Percentiles rank a stretch among this genome's conserved stretches.
Evolutionary conservation across 2,888 invertebrate genomes (phyloP).

Genomic region (Himalopsyche anomala): DNA sequence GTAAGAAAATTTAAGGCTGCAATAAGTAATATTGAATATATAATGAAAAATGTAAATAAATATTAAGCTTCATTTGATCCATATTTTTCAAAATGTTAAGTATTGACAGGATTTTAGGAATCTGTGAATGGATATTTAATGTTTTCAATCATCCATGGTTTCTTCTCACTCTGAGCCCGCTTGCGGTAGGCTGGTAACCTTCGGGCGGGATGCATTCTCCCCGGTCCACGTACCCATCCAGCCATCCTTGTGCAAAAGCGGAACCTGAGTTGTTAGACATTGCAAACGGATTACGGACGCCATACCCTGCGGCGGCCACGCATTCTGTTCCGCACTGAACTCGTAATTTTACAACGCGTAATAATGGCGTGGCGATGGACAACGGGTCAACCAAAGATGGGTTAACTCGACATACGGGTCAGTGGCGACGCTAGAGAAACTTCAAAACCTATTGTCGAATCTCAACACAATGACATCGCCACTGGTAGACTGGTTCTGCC

Average conservation of each 20-base stretch:
- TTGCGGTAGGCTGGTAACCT: constrained; percentile 12
- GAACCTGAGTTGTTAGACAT: constrained; percentile 3
- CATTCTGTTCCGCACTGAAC: constrained; percentile 26
- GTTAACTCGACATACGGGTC: constrained; percentile 1
- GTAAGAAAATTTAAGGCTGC: too few species aligned
- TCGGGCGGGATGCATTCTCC: constrained; percentile 7
- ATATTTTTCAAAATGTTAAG: too few species aligned
- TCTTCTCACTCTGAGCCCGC: constrained; percentile 7
- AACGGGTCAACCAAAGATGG: constrained; percentile 25
- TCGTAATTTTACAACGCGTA: constrained; percentile 24
- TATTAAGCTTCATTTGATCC: too few species aligned
- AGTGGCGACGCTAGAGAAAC: background rate
- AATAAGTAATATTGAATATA: too few species aligned
- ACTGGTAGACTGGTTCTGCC: too few species aligned
- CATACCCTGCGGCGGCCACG: constrained; percentile 1
- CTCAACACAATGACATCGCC: too few species aligned
- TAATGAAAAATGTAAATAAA: too few species aligned
- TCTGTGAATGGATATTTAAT: background rate
- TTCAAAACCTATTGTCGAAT: background rate
- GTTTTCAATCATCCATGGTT: background rate
- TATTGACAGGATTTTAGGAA: too few species aligned
- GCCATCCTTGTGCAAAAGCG: constrained; percentile 18
- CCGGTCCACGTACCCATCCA: constrained; percentile 2
- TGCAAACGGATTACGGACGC: constrained; percentile 26
- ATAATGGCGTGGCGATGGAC: constrained; percentile 14